Evolutionary conservation across 2,113 vertebrate species (phyloP).

Genomic region (Nesoenas mayeri): DNA sequence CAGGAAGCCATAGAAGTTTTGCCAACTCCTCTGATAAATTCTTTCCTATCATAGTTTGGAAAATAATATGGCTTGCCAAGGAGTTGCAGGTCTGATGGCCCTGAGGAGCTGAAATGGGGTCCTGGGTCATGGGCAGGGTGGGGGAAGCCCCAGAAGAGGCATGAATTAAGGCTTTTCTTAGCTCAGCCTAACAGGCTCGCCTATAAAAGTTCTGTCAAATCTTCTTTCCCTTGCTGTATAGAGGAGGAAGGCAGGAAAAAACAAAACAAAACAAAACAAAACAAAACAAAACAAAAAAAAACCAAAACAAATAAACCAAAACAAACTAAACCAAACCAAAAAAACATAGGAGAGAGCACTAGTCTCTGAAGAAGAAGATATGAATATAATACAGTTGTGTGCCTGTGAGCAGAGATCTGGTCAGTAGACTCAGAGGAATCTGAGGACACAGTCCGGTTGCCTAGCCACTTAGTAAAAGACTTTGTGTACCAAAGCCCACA

Average conservation of each 20-base stretch:
- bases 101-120: background rate
- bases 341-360: background rate
- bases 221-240: background rate
- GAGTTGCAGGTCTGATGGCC: background rate
- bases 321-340: no score
- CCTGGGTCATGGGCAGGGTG: accelerated
- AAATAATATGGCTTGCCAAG: background rate
- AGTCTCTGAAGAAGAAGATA: background rate
- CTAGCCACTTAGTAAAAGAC: background rate
- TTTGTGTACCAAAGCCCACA: background rate
- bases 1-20: background rate
- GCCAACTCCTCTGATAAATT: background rate
- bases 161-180: background rate
- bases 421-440: background rate
- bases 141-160: accelerated
- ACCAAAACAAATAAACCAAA: background rate
- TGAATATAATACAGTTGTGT: background rate
- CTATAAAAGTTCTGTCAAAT: background rate
- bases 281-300: no score
- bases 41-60: background rate
- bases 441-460: background rate
- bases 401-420: background rate
- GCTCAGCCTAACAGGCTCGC: background rate
- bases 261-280: no score
- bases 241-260: background rate